These are phyloP conservation scores for Tachysurus fulvidraco DNA, from an alignment of 2,113 vertebrate species.

Conservation along the genomic window DNA sequence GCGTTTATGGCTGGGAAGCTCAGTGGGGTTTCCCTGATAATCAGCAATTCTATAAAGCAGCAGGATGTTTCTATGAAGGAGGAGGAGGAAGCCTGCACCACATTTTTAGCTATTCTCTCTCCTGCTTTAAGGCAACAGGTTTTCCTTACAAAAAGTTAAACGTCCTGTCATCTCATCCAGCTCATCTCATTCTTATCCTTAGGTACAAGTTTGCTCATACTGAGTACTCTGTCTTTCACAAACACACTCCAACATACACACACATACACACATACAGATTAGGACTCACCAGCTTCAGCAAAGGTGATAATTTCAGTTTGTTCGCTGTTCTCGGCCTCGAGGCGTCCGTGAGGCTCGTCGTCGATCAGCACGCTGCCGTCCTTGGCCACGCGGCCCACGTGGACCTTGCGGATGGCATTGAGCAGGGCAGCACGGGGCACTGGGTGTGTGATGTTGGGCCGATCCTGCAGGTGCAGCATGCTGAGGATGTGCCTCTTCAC, in stretches of 20 bases:
- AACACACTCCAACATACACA: background rate
- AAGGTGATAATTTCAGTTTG: slow-evolving; percentile 93
- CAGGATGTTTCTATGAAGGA: slow-evolving; percentile 58
- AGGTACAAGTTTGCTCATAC: background rate
- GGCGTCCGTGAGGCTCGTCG: slow-evolving; percentile 75
- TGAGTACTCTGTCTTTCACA: background rate
- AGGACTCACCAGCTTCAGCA: slow-evolving; percentile 78
- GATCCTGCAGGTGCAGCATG: slow-evolving; percentile 93
- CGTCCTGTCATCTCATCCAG: background rate
- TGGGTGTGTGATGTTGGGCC: slow-evolving; percentile 91
- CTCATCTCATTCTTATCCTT: background rate
- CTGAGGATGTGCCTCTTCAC: slow-evolving; percentile 95
- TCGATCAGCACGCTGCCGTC: slow-evolving; percentile 92
- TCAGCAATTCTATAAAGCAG: slow-evolving; percentile 65
- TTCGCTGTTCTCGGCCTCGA: slow-evolving; percentile 65
- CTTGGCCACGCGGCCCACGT: slow-evolving; percentile 87
- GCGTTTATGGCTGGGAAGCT: slow-evolving; percentile 44
- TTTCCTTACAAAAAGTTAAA: slow-evolving; percentile 21
- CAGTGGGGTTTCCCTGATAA: slow-evolving; percentile 63
- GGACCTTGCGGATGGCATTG: slow-evolving; percentile 93
- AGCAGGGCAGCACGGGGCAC: slow-evolving; percentile 92
- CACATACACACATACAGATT: background rate
- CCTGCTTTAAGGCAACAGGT: slow-evolving; percentile 46
- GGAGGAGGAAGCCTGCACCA: slow-evolving; percentile 31
- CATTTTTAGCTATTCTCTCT: slow-evolving; percentile 9